These are phyloP conservation scores for Epistrophella euchroma DNA, from an alignment of 2,888 invertebrate genomes.

Conservation along the genomic window DNA sequence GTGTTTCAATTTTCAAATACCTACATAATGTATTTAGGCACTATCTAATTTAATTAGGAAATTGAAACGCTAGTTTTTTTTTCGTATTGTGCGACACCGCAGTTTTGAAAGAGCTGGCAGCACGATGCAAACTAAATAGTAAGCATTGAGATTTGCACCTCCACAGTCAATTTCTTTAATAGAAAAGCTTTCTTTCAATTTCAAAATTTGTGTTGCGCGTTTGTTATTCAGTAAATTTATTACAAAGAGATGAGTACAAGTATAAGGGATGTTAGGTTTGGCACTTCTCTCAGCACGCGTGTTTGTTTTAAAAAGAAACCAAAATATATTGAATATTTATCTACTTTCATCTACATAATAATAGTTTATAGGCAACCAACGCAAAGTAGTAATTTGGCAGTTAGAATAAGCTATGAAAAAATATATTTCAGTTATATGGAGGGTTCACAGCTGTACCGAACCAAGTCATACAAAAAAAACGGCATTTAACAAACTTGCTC, in stretches of 20 bases:
- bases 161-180: conserved; percentile 39
- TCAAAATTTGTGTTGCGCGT: conserved; percentile 57
- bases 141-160: conserved; percentile 51
- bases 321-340: neutral
- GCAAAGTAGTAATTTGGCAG: neutral
- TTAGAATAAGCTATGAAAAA: neutral
- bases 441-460: too few relatives aligned
- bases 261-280: conserved; percentile 19
- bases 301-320: conserved; percentile 18
- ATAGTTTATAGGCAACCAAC: neutral
- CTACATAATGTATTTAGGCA: neutral
- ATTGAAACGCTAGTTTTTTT: neutral
- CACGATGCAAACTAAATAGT: conserved; percentile 55
- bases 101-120: conserved; percentile 20
- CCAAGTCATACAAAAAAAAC: too few relatives aligned
- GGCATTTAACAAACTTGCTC: too few relatives aligned
- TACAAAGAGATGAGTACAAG: conserved; percentile 11
- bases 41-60: conserved; percentile 26
- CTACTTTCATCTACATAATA: neutral
- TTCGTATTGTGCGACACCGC: neutral
- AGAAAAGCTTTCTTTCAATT: conserved; percentile 59
- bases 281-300: conserved; percentile 51
- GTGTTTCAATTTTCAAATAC: conserved; percentile 31
- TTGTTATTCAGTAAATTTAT: conserved; percentile 18
- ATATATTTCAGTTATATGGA: neutral